Evolutionary conservation across 2,888 invertebrate species (phyloP).

Genomic region (Parasteatoda lunata): DNA sequence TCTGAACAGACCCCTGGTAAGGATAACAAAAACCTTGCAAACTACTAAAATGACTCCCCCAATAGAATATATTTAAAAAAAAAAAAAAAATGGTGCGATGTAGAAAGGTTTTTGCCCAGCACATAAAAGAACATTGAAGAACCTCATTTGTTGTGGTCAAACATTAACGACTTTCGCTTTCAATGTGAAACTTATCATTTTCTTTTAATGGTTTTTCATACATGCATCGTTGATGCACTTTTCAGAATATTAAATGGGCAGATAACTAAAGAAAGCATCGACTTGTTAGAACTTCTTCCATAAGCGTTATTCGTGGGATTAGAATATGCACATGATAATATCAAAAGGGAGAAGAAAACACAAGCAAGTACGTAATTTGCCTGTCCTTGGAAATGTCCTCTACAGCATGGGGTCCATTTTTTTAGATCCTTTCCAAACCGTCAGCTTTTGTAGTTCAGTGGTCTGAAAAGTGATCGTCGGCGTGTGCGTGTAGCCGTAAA

Average conservation of each 20-base stretch:
- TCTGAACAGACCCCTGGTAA: no score
- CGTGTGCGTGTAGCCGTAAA: neutral
- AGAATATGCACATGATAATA: slow-evolving; percentile 5
- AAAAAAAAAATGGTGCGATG: no score
- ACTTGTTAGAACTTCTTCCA: neutral
- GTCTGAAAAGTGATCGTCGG: slow-evolving; percentile 26
- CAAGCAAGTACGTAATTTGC: slow-evolving; percentile 14
- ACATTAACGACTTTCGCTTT: no score
- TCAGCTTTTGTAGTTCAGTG: slow-evolving; percentile 33
- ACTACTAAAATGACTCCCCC: no score
- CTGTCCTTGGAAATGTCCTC: slow-evolving; percentile 58
- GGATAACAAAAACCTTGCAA: no score
- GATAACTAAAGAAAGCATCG: neutral
- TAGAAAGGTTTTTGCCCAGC: no score
- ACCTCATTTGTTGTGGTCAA: no score
- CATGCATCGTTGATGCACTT: no score
- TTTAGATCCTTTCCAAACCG: neutral
- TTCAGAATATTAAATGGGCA: neutral
- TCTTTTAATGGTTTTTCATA: no score
- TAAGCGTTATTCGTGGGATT: neutral
- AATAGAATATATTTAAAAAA: no score
- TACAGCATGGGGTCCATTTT: slow-evolving; percentile 4
- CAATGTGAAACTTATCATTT: no score
- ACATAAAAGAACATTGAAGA: no score
- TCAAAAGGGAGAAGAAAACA: slow-evolving; percentile 1